These are phyloP conservation scores for Gymnocephalus cernua DNA, from an alignment of 2,113 vertebrate genomes.

Conservation along the genomic window DNA sequence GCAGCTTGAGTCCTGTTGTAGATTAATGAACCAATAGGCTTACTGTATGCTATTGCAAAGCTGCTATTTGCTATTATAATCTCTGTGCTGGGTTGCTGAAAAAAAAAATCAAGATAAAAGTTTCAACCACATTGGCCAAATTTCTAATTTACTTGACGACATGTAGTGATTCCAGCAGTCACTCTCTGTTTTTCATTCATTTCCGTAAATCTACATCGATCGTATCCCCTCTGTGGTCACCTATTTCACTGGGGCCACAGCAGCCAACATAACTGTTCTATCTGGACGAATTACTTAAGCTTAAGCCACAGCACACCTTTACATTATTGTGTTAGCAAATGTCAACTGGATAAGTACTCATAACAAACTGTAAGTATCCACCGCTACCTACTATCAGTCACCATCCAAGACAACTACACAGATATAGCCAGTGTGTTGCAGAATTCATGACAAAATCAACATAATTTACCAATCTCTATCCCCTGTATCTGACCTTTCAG, in stretches of 20 bases:
- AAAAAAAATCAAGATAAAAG: constrained; percentile 9
- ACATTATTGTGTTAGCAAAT: not conserved
- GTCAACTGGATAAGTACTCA: not conserved
- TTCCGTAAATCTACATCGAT: constrained; percentile 38
- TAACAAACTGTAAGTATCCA: not conserved
- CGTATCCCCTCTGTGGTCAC: not conserved
- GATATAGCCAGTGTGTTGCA: not conserved
- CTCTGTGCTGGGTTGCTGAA: not conserved
- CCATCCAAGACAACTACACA: not conserved
- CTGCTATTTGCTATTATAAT: constrained; percentile 25
- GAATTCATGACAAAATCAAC: not conserved
- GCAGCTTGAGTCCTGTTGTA: not conserved
- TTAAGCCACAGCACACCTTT: not conserved
- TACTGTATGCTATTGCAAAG: not conserved
- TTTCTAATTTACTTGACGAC: constrained; percentile 27
- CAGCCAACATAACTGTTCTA: constrained; percentile 15
- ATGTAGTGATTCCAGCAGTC: constrained; percentile 7
- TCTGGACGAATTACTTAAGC: not conserved
- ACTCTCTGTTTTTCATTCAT: constrained; percentile 18
- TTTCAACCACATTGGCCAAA: not conserved
- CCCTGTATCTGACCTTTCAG: too few relatives aligned
- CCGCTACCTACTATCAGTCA: not conserved
- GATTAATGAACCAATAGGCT: not conserved
- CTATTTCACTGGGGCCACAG: not conserved
- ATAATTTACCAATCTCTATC: too few relatives aligned